Conservation (phyloP, 2,888 invertebrate species). For the Leucophenga maculata region DNA sequence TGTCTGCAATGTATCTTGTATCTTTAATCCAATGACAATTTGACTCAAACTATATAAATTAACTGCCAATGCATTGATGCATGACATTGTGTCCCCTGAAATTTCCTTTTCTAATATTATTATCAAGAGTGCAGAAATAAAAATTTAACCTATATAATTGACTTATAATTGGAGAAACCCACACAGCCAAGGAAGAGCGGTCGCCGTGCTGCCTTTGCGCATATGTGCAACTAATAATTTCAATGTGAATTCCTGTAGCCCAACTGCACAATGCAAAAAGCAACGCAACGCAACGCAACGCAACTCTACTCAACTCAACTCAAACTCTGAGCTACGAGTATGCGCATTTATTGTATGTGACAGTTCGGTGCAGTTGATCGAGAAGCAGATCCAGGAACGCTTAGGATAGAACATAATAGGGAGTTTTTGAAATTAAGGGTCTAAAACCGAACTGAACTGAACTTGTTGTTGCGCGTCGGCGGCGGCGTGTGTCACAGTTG, state of each 20-base stretch:
- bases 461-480: too few species aligned
- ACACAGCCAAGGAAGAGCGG: conserved; percentile 28
- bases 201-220: conserved; percentile 39
- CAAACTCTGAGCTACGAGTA: conserved; percentile 26
- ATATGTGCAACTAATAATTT: conserved; percentile 67
- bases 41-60: conserved; percentile 50
- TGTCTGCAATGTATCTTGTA: neutral
- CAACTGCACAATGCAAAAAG: conserved; percentile 48
- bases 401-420: neutral
- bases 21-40: neutral
- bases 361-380: neutral
- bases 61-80: conserved; percentile 53
- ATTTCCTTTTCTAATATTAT: conserved; percentile 53
- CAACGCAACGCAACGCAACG: neutral
- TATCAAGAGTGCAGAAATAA: conserved; percentile 35
- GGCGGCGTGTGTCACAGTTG: conserved; percentile 50
- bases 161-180: conserved; percentile 65
- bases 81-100: conserved; percentile 60
- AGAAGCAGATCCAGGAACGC: neutral
- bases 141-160: conserved; percentile 66
- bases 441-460: too few species aligned
- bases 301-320: neutral
- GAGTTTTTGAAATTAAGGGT: neutral
- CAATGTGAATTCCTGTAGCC: conserved; percentile 60
- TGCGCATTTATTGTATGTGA: conserved; percentile 30